phyloP scores from a whole-genome alignment of 2,113 vertebrate genomes.

The Coturnix japonica region DNA sequence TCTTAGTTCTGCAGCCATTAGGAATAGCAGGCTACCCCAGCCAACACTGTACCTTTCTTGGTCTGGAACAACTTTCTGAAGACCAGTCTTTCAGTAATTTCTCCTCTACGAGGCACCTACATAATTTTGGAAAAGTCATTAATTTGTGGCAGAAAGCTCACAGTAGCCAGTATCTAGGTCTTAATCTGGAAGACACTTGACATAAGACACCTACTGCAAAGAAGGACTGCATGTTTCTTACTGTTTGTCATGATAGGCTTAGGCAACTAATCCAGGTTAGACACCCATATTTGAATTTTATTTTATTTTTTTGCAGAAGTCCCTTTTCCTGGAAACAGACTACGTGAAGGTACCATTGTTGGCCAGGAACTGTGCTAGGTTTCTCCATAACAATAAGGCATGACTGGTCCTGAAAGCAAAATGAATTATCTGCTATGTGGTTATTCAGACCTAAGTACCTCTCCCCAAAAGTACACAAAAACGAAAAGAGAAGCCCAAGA shows the following conservation, averaged over 20 bases:
- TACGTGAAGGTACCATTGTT: not conserved
- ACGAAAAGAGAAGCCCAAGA: not conserved
- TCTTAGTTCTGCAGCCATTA: not conserved
- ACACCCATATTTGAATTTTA: not conserved
- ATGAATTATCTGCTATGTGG: not conserved
- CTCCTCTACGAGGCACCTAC: not conserved
- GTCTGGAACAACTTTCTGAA: not conserved
- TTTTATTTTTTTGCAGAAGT: not conserved
- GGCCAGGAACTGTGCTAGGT: not conserved
- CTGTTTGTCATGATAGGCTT: not conserved
- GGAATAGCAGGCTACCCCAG: not conserved
- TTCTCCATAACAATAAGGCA: not conserved
- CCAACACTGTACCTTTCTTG: not conserved
- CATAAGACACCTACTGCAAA: not conserved
- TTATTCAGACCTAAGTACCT: not conserved
- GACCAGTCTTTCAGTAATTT: not conserved
- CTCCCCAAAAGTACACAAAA: not conserved
- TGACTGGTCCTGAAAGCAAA: not conserved
- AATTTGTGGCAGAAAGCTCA: not conserved
- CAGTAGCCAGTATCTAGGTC: not conserved
- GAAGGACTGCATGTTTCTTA: not conserved
- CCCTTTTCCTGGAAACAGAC: not conserved
- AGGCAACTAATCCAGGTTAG: not conserved
- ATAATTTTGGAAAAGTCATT: not conserved
- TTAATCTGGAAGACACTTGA: not conserved